Conservation (phyloP, 2,888 invertebrate species). For the Agrotis segetum region DNA sequence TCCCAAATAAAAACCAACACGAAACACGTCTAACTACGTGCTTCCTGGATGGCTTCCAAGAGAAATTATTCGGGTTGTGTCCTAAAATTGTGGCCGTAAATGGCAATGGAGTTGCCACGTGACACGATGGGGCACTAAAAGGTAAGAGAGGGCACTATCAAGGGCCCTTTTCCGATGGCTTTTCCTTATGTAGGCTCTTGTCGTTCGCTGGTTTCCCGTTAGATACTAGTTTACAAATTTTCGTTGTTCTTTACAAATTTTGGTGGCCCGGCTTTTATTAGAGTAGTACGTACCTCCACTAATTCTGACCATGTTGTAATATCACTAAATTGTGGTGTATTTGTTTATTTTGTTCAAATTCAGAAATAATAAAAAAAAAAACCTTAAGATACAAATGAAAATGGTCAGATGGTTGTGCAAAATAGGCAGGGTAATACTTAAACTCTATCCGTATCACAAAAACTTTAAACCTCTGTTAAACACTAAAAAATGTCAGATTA, state of each 20-base stretch:
- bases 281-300: neutral
- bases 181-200: constrained; percentile 18
- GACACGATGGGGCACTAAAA: constrained; percentile 50
- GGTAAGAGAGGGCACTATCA: constrained; percentile 37
- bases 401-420: no score
- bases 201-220: constrained; percentile 21
- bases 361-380: no score
- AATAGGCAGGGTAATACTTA: no score
- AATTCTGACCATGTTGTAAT: neutral
- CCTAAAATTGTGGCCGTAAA: constrained; percentile 43
- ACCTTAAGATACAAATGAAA: no score
- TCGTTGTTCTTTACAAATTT: constrained; percentile 23
- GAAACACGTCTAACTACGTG: constrained; percentile 24
- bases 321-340: neutral
- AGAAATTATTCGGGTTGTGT: constrained; percentile 45
- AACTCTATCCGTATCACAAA: no score
- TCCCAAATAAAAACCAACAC: constrained; percentile 31
- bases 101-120: constrained; percentile 43
- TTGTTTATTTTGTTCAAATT: no score
- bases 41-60: constrained; percentile 43
- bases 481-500: no score
- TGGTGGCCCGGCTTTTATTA: constrained; percentile 11
- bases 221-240: constrained; percentile 33
- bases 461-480: no score
- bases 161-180: constrained; percentile 21